Evolutionary conservation across 1,140 invertebrate genomes (phyloP), one percentile per base, ranked within the genome.

Genomic region (Trachymyrmex cornetzi): DNA sequence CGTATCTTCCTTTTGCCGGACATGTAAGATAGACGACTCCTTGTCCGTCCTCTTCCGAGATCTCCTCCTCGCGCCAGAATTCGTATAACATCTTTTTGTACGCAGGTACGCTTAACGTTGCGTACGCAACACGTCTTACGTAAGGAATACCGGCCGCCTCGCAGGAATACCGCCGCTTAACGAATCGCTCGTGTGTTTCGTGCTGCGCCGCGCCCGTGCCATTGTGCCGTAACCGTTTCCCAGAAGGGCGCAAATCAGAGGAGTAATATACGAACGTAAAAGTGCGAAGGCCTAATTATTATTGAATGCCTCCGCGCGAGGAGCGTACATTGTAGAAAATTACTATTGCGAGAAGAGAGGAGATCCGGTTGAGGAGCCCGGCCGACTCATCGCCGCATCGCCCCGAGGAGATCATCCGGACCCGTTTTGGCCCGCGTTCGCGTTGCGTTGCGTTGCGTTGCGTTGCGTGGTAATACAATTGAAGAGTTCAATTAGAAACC

Each of bases 281-380:
- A 75, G 69, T 75, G 80, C 80, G 80, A 84, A 84, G 48, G 53
- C 27, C 80, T 84, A 84, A 84, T 84, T 84, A 84, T 74, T 84
- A 84, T 84, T 63, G 80, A 84, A 84, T 74, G 69, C 69, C 69
- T 84, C 55, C 55, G 55, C 55, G 80, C 38, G 38, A 19, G 57
- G 69, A 84, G 69, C 69, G 69, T 84, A 84, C 69, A 84, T 84
- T 84, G 80, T 84, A 84, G 80, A 84, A 84, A 84, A 84, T 84
- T 84, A 63, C 80, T 84, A 57, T 75, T 84, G 80, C 80, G 69
- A n/a, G 66, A 69, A 69, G 64, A 69, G 64, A 38, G 34, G 30
- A 24, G 34, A 38, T 34, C 55, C 16, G 53, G 12, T 30, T 2
- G 72, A 22, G 30, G 72, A 22, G 30, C n/a, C 19, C 9, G 66